Conservation (phyloP, 2,888 invertebrate species). For the Nemotelus nigrinus region DNA sequence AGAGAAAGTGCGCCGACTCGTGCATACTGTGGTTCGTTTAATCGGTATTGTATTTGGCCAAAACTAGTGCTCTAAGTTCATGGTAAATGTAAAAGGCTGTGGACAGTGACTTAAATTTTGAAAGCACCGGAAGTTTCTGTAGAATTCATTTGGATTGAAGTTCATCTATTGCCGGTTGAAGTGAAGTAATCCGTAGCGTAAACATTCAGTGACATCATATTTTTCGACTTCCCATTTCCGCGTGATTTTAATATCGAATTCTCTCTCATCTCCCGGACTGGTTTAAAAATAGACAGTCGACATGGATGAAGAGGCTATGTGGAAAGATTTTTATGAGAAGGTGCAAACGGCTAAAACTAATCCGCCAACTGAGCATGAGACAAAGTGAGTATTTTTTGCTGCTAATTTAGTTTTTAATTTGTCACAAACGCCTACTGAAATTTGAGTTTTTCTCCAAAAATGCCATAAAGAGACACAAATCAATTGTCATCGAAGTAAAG, state of each 20-base stretch:
- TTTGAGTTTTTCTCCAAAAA: no score
- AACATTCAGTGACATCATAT: not conserved
- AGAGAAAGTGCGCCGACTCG: slow-evolving; percentile 40
- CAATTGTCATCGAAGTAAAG: no score
- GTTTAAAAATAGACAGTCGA: slow-evolving; percentile 34
- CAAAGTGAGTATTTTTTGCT: slow-evolving; percentile 67
- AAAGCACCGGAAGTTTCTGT: not conserved
- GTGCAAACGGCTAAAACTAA: slow-evolving; percentile 71
- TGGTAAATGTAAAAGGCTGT: no score
- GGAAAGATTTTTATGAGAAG: slow-evolving; percentile 79
- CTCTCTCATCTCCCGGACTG: not conserved
- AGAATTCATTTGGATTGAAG: not conserved
- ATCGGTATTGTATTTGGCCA: not conserved
- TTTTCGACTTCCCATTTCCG: not conserved
- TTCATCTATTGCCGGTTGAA: not conserved
- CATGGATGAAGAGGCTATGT: slow-evolving; percentile 75
- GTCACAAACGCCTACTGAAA: not conserved
- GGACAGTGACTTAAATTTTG: not conserved
- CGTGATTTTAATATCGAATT: not conserved
- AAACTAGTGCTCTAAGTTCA: not conserved
- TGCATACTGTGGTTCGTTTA: not conserved
- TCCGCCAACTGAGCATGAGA: slow-evolving; percentile 74
- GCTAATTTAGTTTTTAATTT: not conserved
- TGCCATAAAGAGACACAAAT: no score
- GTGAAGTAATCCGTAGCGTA: not conserved